These are phyloP conservation scores for Ondatra zibethicus DNA, from an alignment of 2,113 vertebrate genomes.

Conservation along the genomic window DNA sequence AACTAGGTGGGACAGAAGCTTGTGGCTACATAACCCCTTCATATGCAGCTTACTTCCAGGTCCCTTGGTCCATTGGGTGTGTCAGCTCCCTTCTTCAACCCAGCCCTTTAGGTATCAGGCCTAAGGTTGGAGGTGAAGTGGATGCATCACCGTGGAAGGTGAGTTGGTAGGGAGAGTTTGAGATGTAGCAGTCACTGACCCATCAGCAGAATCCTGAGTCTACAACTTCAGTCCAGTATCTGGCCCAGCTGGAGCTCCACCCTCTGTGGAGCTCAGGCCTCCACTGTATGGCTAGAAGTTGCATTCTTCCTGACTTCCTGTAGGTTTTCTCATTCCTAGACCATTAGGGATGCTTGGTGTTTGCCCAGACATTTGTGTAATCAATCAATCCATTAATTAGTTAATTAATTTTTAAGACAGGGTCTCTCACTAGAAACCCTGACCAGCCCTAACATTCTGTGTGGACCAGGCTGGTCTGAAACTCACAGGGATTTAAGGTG, in stretches of 20 bases:
- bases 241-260: too few relatives aligned
- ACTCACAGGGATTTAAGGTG: background rate
- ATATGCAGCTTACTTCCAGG: background rate
- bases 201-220: background rate
- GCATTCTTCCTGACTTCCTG: background rate
- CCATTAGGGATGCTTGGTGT: background rate
- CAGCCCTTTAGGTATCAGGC: background rate
- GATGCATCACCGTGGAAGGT: background rate
- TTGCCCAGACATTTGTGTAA: background rate
- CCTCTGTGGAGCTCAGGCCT: background rate
- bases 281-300: background rate
- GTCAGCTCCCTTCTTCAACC: background rate
- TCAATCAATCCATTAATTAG: background rate
- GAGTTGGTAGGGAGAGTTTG: background rate
- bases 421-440: background rate
- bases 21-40: background rate
- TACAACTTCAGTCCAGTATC: background rate
- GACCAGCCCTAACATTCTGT: background rate
- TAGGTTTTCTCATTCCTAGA: background rate
- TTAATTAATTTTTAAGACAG: background rate
- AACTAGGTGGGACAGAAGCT: too few relatives aligned
- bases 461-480: background rate
- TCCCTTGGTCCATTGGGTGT: background rate
- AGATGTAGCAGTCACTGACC: background rate
- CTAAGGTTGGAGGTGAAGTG: background rate